phyloP scores from a whole-genome alignment of 1,140 invertebrate species.

The Drosophila pandora region DNA sequence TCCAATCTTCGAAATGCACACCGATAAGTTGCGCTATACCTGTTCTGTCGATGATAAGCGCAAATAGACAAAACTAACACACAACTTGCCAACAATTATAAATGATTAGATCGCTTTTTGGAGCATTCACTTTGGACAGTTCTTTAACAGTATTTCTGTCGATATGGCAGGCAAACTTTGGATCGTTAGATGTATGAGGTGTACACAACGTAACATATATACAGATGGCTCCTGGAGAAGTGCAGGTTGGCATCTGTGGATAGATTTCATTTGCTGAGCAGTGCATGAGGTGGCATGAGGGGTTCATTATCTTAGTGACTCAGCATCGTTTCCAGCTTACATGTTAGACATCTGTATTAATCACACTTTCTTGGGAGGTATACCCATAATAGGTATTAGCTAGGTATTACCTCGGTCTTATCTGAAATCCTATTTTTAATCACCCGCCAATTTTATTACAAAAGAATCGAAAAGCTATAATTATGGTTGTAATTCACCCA shows the following conservation, averaged over 20 bases:
- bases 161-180: slow-evolving; percentile 1
- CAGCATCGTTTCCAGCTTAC: slow-evolving; percentile 34
- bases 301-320: slow-evolving; percentile 59
- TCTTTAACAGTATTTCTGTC: slow-evolving; percentile 71
- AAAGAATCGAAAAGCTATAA: not conserved
- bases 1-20: slow-evolving; percentile 46
- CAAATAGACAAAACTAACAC: slow-evolving; percentile 79
- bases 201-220: not conserved
- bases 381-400: no score
- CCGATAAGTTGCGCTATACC: slow-evolving; percentile 48
- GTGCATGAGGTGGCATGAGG: slow-evolving; percentile 14
- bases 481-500: slow-evolving; percentile 39
- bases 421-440: no score
- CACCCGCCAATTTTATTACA: no score
- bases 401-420: not conserved
- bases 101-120: slow-evolving; percentile 82
- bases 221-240: slow-evolving; percentile 6
- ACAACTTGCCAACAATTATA: slow-evolving; percentile 79
- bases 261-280: slow-evolving; percentile 3
- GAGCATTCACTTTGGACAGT: slow-evolving; percentile 73
- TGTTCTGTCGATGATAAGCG: slow-evolving; percentile 75
- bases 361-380: slow-evolving; percentile 57
- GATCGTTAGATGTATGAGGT: not conserved
- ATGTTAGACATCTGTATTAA: slow-evolving; percentile 55
- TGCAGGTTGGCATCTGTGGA: slow-evolving; percentile 7